These are phyloP conservation scores for Ophiothrix spiculata DNA, from an alignment of 35 echinoderm and acorn worm species.

Conservation along the genomic window DNA sequence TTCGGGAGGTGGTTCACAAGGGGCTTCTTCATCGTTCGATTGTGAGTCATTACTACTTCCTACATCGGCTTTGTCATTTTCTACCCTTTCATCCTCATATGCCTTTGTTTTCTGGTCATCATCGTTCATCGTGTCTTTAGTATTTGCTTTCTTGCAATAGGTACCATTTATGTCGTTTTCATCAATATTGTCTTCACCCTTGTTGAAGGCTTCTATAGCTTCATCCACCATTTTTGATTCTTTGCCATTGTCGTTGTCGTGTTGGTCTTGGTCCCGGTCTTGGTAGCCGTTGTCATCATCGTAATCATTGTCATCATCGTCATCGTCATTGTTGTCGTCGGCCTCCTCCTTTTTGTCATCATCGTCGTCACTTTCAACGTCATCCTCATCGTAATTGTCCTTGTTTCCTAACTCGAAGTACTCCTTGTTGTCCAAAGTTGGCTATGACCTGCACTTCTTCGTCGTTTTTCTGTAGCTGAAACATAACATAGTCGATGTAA, in stretches of 20 bases:
- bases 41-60: not conserved
- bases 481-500: slow-evolving; percentile 15
- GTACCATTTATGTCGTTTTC: not conserved
- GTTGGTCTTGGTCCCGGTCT: too few relatives aligned
- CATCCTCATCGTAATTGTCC: not conserved
- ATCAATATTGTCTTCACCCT: too few relatives aligned
- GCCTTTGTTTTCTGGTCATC: too few relatives aligned
- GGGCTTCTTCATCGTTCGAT: not conserved
- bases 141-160: not conserved
- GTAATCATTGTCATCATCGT: not conserved
- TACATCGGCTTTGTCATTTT: too few relatives aligned
- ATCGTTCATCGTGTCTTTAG: not conserved
- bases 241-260: too few relatives aligned
- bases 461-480: not conserved
- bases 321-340: not conserved
- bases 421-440: not conserved
- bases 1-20: slow-evolving; percentile 11
- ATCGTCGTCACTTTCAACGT: not conserved
- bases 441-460: slow-evolving; percentile 6
- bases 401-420: not conserved
- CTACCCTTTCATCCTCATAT: too few relatives aligned
- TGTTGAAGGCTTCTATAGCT: too few relatives aligned
- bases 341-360: not conserved
- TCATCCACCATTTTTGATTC: too few relatives aligned
- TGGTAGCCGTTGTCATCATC: not conserved